Percentiles rank a stretch among this genome's conserved stretches.
phyloP scores from a whole-genome alignment of 2,797 vertebrate species.

The Molossus alvarezi region DNA sequence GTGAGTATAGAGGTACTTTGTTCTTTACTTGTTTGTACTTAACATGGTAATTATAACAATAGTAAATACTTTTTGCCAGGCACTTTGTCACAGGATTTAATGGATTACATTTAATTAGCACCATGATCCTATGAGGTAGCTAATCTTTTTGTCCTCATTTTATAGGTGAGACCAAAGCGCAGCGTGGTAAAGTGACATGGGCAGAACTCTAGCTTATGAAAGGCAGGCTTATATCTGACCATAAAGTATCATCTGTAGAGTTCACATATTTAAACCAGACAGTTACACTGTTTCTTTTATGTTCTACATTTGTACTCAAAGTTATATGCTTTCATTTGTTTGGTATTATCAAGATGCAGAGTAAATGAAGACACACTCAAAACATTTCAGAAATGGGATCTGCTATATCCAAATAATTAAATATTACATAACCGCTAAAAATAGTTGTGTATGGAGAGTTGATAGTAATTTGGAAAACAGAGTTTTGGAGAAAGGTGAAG shows the following conservation, averaged over 20 bases:
- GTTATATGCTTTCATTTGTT: neutral
- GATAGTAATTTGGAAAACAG: neutral
- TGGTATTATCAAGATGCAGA: neutral
- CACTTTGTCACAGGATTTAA: neutral
- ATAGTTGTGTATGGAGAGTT: neutral
- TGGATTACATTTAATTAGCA: neutral
- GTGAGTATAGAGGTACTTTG: neutral
- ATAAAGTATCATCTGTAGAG: neutral
- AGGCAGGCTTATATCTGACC: neutral
- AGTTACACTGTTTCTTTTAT: neutral
- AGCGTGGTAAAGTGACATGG: neutral
- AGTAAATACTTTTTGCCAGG: neutral
- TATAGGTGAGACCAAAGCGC: neutral
- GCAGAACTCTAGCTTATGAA: neutral
- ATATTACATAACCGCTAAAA: neutral
- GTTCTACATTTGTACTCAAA: neutral
- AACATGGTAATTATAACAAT: neutral
- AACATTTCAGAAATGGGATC: neutral
- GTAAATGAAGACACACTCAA: constrained; percentile 20
- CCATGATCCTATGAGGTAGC: neutral
- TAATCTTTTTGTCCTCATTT: neutral
- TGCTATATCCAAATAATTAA: neutral
- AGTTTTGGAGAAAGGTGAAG: constrained; percentile 40
- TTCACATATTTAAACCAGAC: neutral
- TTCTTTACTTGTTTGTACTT: neutral